Evolutionary conservation across 2,797 vertebrate species (phyloP), one percentile per base, ranked within the genome.

Genomic region (Siniperca scherzeri): DNA sequence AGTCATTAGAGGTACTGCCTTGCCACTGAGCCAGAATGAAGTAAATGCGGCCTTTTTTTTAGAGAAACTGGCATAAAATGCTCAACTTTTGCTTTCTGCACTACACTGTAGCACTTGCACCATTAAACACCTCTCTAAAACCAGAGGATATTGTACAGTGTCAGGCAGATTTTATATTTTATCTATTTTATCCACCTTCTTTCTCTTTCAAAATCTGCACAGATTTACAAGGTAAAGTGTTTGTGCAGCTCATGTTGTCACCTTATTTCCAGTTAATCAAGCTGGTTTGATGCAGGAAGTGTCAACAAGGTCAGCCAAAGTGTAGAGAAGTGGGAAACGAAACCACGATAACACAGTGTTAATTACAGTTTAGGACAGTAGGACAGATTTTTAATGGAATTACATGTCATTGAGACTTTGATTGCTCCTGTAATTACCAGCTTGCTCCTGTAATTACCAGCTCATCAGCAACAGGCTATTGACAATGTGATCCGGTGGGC

Each of bases 381-480:
- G 70, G 74, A 76, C 74, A 79, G 74, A 85, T 88, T 80, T 80
- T n/a, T 91, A 93, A 96, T 93, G 22, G 46, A 84, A 94, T 96
- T 94, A 94, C 73, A 77, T 90, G 91, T 93, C 86, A 93, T 40
- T 88, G 88, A 94, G 89, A 94, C 89, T 82, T 89, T 87, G 86
- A 92, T 94, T 94, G 77, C 75, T 74, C 60, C 70, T 91, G 77
- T 91, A 93, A 95, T 95, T 91, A 81, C 61, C 38, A 70, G 36
- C 53, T 91, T 91, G 77, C 75, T 74, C 60, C 70, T 91, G 77
- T 91, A 93, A 95, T 95, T 91, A 81, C 61, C 38, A 70, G 36
- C 53, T 91, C 91, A 94, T 93, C 92, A 70, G 88, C 71, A 44
- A 53, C 78, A 87, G 73, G 70, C 86, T 88, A 82, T 87, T 90